Base-by-base conservation (phyloP, 2,797 vertebrate species). In the Eospalax fontanierii region DNA sequence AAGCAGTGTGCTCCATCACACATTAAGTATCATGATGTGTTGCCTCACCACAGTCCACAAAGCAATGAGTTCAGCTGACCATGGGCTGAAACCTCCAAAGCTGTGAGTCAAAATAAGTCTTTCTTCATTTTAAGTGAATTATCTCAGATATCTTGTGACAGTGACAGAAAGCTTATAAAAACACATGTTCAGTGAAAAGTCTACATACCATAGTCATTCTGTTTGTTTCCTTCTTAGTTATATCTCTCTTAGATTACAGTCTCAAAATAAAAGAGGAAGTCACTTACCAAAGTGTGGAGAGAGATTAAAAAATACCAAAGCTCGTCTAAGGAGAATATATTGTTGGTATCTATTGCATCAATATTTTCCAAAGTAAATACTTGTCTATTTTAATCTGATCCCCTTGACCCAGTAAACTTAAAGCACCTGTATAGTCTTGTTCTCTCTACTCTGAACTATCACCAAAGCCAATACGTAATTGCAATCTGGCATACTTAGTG, bases 251-350 rank as follows among this genome's bases (percentile, higher is more conserved):
- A 83, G 38, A 91, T 50, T 63, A 40, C 28, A 89, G 78, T 0
- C 81, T 93, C 80, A 71, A 89, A 89, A 74, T 57, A 63, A 92
- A 92, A 85, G n/a, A 90, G 33, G 46, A 87, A 59, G 74, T 95
- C 68, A 76, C 21, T 70, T 84, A 35, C 43, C 61, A 80, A 76
- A 65, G 26, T 89, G 6, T 93, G 50, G 65, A 71, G 43, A 61
- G n/a, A 86, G 54, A 50, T 61, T 22, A 38, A 63, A 66, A 94
- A 85, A 76, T 57, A 43, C 78, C 57, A 90, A 83, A 83, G 21
- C 15, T 82, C 15, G 93, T 94, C 33, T 71, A 85, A 89, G 80
- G 28, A 83, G 33, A 94, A 83, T 89, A 65, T 89, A 35, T 90
- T 35, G 38, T 63, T 63, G 38, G 26, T 81, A 16, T 74, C 54